Base-by-base conservation (phyloP, 2,797 vertebrate genomes). In the Hypotaenidia philippensis region DNA sequence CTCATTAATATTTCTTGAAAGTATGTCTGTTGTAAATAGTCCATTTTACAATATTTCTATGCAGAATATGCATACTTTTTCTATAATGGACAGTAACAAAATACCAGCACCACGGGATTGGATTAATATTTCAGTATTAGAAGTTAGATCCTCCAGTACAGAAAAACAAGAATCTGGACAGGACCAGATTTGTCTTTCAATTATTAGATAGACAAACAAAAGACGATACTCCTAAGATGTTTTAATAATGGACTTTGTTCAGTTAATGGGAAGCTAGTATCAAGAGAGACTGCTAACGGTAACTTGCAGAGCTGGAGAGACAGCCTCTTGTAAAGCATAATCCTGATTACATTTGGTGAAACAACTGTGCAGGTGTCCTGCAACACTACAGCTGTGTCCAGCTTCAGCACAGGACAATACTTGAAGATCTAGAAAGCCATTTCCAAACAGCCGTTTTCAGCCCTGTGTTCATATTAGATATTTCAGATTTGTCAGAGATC, bases 261-360 rank as follows among this genome's bases (percentile, higher is more conserved):
- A 29, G 22, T 72, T 38, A 69, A 38, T 45, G 64, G 38, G 68
- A 92, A 87, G 27, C 71, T 63, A 21, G 9, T 26, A 78, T 29
- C 72, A 72, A 63, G 70, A 80, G 61, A 50, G n/a, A 91, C 82
- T 86, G 69, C 79, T 86, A 83, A 44, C 40, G 53, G 60, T 80
- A 86, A 94, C 88, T 90, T 75, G 40, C 64, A 92, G 83, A 75
- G 69, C 57, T 64, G 81, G 40, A 79, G 41, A 61, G n/a, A 91
- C 27, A 87, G 82, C 56, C 56, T 83, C 52, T 5, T 8, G 13
- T 60, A 55, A 89, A 89, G 38, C 68, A 75, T n/a, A 59, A 1
- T 34, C 53, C 23, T 50, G 23, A 29, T 17, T 50, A 55, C 14
- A 5, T 2, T 72, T 19, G 40, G 50, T 23, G 50, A 89, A 79